Conservation (phyloP, 2,113 vertebrate genomes). For the Planiliza haematocheilus region DNA sequence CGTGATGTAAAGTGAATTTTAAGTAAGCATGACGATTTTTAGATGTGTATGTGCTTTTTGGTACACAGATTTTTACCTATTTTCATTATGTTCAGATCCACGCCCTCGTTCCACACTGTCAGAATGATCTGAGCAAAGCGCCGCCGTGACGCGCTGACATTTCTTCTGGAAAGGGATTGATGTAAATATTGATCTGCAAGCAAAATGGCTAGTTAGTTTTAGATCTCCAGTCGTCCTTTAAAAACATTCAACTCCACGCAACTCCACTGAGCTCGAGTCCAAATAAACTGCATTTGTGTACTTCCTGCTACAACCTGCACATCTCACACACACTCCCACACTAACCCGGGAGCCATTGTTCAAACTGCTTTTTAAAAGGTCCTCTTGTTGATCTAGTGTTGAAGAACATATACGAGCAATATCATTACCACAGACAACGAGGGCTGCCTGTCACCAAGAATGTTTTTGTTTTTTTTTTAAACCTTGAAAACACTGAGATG, state of each 20-base stretch:
- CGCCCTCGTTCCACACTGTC: slow-evolving; percentile 33
- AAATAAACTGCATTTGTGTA: slow-evolving; percentile 26
- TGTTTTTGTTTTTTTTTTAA: background rate
- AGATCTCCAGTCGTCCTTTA: background rate
- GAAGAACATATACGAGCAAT: slow-evolving; percentile 2
- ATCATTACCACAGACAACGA: background rate
- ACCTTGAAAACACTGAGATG: background rate
- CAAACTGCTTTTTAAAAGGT: too few species aligned
- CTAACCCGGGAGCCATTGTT: too few species aligned
- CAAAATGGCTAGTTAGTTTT: slow-evolving; percentile 16
- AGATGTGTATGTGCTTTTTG: slow-evolving; percentile 57
- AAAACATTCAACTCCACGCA: background rate
- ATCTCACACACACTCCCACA: too few species aligned
- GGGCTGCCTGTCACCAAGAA: background rate
- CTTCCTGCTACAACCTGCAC: slow-evolving; percentile 8
- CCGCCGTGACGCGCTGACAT: slow-evolving; percentile 17
- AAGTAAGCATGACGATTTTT: slow-evolving; percentile 62
- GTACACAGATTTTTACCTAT: slow-evolving; percentile 43
- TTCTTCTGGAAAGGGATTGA: slow-evolving; percentile 15
- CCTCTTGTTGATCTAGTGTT: background rate
- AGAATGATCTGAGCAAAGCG: slow-evolving; percentile 21
- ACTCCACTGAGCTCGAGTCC: background rate
- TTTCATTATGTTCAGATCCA: slow-evolving; percentile 14
- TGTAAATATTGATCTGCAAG: slow-evolving; percentile 24
- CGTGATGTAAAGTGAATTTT: slow-evolving; percentile 39